Evolutionary conservation across 2,113 vertebrate species (phyloP).

Genomic region (Hirundichthys speculiger): DNA sequence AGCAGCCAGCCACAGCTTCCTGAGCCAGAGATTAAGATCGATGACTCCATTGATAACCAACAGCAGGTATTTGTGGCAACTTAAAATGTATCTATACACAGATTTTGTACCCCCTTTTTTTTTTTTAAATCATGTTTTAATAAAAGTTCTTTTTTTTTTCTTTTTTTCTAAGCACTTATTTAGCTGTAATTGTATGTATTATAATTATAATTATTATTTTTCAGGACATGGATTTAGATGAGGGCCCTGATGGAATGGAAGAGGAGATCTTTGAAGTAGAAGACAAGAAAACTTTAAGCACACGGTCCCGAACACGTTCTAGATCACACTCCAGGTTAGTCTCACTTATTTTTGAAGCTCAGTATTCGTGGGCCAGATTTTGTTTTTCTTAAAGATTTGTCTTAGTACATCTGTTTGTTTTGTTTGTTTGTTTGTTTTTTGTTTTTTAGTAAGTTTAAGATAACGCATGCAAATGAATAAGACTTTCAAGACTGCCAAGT

Average conservation of each 20-base stretch:
- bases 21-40: slow-evolving; percentile 88
- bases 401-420: not conserved
- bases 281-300: slow-evolving; percentile 88
- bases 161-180: too few relatives aligned
- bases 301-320: slow-evolving; percentile 93
- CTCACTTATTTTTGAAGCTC: not conserved
- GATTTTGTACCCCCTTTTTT: not conserved
- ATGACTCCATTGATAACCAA: slow-evolving; percentile 96
- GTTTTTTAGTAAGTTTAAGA: too few relatives aligned
- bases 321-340: slow-evolving; percentile 93
- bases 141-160: not conserved
- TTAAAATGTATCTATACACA: not conserved
- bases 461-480: too few relatives aligned
- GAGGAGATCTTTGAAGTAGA: slow-evolving; percentile 93
- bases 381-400: not conserved
- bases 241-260: slow-evolving; percentile 91
- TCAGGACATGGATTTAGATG: slow-evolving; percentile 92
- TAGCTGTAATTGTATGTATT: too few relatives aligned
- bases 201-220: too few relatives aligned
- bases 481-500: not conserved
- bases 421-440: too few relatives aligned
- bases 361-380: not conserved
- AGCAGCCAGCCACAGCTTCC: slow-evolving; percentile 89
- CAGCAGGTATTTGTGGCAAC: slow-evolving; percentile 85
- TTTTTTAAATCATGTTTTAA: not conserved